phyloP scores from a whole-genome alignment of 2,113 vertebrate genomes.

The Uropsilus gracilis region DNA sequence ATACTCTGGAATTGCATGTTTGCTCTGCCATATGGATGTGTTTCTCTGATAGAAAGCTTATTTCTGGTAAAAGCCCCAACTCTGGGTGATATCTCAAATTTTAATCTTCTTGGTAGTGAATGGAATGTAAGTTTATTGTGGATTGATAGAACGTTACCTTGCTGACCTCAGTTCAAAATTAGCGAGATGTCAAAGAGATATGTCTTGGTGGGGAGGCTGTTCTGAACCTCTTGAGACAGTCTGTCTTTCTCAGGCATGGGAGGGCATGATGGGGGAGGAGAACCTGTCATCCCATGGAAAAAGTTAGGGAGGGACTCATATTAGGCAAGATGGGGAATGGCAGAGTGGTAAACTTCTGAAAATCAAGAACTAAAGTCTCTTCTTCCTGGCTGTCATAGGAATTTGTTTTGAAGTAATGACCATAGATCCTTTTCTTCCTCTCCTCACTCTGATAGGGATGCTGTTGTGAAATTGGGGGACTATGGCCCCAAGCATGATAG shows the following conservation, averaged over 20 bases:
- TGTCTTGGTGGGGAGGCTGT: neutral
- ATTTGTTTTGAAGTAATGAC: neutral
- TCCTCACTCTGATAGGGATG: too few species aligned
- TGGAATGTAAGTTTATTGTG: neutral
- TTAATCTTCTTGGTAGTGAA: neutral
- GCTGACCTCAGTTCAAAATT: neutral
- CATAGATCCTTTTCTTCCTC: too few species aligned
- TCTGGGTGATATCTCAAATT: neutral
- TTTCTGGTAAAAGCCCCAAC: neutral
- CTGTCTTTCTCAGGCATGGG: neutral
- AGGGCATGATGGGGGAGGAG: neutral
- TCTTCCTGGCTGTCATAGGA: neutral
- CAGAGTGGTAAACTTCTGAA: neutral
- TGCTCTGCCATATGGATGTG: neutral
- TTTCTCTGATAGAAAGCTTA: neutral
- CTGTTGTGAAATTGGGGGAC: too few species aligned
- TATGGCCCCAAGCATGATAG: too few species aligned
- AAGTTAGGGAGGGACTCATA: neutral
- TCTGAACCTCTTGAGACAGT: too few species aligned
- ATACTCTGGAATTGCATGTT: neutral
- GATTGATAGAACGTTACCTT: neutral
- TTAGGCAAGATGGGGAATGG: rapidly evolving
- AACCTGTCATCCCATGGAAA: rapidly evolving
- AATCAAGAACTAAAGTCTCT: neutral
- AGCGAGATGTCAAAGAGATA: neutral